Evolutionary conservation across 35 echinoderm and acorn worm species (phyloP).

Genomic region (Chiridota heheva): DNA sequence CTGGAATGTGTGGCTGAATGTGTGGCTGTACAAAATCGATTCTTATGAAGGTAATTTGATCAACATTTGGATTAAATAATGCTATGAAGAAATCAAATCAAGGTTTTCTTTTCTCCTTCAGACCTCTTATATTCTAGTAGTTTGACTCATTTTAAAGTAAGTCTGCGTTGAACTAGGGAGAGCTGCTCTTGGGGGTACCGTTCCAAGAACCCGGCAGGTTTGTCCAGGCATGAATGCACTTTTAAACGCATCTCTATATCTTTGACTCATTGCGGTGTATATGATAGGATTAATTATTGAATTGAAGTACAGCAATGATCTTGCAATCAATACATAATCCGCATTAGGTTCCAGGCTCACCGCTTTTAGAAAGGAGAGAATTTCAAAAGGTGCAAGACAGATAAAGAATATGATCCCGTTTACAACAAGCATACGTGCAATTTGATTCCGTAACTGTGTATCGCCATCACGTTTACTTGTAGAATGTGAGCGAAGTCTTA

Average conservation of each 20-base stretch:
- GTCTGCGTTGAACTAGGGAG: constrained; percentile 26
- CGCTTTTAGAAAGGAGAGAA: constrained; percentile 25
- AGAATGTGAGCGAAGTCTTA: background rate
- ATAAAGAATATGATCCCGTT: constrained; percentile 53
- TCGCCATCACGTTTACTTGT: constrained; percentile 34
- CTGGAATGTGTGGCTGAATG: too few relatives aligned
- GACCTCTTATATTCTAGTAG: too few relatives aligned
- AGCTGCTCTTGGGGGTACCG: constrained; percentile 16
- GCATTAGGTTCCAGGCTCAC: too few relatives aligned
- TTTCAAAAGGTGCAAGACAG: constrained; percentile 51
- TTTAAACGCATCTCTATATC: constrained; percentile 74
- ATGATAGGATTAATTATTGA: constrained; percentile 84
- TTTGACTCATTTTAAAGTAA: constrained; percentile 47
- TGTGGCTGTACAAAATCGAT: too few relatives aligned
- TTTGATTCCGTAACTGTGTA: constrained; percentile 46
- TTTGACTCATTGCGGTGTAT: constrained; percentile 70
- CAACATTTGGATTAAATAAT: too few relatives aligned
- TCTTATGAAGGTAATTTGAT: too few relatives aligned
- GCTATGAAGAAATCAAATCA: too few relatives aligned
- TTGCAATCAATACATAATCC: background rate
- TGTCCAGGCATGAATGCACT: constrained; percentile 39
- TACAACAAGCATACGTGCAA: constrained; percentile 47
- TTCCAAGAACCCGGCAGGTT: constrained; percentile 17
- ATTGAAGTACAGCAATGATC: constrained; percentile 61
- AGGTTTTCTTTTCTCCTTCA: too few relatives aligned